Evolutionary conservation across 2,888 invertebrate species (phyloP).

Genomic region (Xestia sexstrigata): DNA sequence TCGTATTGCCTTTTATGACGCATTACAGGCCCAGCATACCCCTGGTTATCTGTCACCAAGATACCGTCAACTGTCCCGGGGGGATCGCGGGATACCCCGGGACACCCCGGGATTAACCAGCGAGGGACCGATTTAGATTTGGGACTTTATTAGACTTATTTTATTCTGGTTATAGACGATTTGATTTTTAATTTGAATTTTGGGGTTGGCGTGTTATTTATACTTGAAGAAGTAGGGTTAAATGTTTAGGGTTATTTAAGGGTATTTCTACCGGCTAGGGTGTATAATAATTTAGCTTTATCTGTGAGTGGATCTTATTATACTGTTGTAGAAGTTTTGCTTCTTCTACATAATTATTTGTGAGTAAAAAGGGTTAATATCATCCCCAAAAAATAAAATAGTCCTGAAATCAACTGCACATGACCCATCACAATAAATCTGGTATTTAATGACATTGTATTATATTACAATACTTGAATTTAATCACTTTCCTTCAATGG

Average conservation of each 20-base stretch:
- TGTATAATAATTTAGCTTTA: slow-evolving; percentile 20
- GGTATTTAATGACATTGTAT: neutral
- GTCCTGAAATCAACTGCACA: neutral
- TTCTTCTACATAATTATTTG: neutral
- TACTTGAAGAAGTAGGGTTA: slow-evolving; percentile 42
- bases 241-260: slow-evolving; percentile 17
- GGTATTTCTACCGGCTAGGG: slow-evolving; percentile 9
- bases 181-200: slow-evolving; percentile 67
- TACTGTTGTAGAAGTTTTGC: neutral
- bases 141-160: slow-evolving; percentile 66
- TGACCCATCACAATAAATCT: neutral
- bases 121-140: slow-evolving; percentile 63
- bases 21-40: slow-evolving; percentile 79
- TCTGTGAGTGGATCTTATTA: slow-evolving; percentile 1
- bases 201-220: slow-evolving; percentile 50
- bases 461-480: slow-evolving; percentile 15
- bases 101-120: slow-evolving; percentile 69
- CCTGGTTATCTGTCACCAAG: slow-evolving; percentile 85
- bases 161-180: slow-evolving; percentile 65
- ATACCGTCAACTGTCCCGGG: slow-evolving; percentile 86
- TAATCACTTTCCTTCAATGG: slow-evolving; percentile 20
- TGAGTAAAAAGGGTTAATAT: neutral
- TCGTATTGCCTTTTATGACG: slow-evolving; percentile 87
- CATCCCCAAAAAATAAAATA: neutral
- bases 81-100: slow-evolving; percentile 73